phyloP scores from a whole-genome alignment of 37 sponge, comb jelly and placozoan genomes.

The Crambe crambe region DNA sequence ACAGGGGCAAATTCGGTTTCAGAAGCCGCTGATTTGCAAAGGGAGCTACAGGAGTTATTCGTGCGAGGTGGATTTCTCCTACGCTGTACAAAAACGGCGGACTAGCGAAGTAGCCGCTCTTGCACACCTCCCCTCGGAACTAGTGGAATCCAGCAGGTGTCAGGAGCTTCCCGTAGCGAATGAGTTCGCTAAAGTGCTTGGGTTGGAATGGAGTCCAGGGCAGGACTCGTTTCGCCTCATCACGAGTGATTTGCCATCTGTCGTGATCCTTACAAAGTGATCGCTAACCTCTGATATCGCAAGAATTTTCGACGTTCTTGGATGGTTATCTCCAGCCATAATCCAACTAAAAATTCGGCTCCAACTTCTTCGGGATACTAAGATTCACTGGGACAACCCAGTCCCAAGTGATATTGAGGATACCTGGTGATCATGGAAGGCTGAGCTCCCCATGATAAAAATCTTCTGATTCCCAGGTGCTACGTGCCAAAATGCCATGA shows the following conservation, averaged over 20 bases:
- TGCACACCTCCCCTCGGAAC: background rate
- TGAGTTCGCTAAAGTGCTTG: slow-evolving; percentile 14
- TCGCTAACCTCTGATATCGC: slow-evolving; percentile 23
- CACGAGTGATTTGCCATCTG: background rate
- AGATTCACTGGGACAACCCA: background rate
- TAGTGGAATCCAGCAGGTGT: background rate
- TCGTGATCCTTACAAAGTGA: slow-evolving; percentile 15
- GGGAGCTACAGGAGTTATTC: slow-evolving; percentile 11
- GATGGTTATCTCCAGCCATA: slow-evolving; percentile 7
- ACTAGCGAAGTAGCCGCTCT: background rate
- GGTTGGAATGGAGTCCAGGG: slow-evolving; percentile 11
- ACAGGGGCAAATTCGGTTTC: slow-evolving; percentile 10
- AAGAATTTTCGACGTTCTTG: slow-evolving; percentile 31
- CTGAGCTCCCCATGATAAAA: background rate
- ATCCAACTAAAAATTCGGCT: background rate
- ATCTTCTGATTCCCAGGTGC: background rate
- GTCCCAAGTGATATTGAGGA: background rate
- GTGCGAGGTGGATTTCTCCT: background rate
- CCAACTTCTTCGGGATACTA: background rate
- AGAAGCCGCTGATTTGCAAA: background rate
- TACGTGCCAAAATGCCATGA: background rate
- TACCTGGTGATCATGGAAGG: background rate
- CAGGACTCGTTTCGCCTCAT: slow-evolving; percentile 1
- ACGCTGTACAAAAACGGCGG: slow-evolving; percentile 11
- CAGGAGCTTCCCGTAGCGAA: background rate